Base-by-base conservation (phyloP, 2,888 invertebrate species). In the Heliconius ethilla region DNA sequence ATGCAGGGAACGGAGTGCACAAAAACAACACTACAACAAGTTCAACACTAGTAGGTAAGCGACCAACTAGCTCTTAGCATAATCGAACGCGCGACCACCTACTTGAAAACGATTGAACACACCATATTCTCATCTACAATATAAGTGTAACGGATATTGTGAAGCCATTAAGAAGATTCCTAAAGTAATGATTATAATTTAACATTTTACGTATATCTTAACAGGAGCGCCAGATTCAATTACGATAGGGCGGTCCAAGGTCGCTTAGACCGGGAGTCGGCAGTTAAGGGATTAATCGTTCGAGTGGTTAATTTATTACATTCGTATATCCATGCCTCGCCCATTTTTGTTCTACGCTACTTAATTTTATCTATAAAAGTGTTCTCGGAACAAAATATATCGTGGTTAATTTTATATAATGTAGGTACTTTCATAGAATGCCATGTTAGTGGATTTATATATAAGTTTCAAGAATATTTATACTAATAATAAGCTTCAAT, bases 281-380 rank as follows among this genome's bases (percentile, higher is more conserved):
- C 88, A 89, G 91, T 92, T 91, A 91, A 88, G 90, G 89, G 91
- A 90, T 91, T 92, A 92, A 92, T 92, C 91, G 90, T 90, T 89
- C 90, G 90, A 92, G 85, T 90, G 87, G 91, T 92, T 92, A 92
- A 92, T 92, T 92, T 92, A 92, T 91, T 89, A 51, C 51, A 51
- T 33, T 29, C 29, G 6, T 22, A 87, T 86, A 85, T 67, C 33
- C 27, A 22, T 73, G 65, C 66, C 63, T 63, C 70, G 73, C 55
- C 59, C 73, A 59, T 73, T 77, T 73, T 65, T 63, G 37, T 25
- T 40, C 25, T 55, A 25, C 62, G 10, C 40, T 69, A 69, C 69
- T 69, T 69, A 45, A 40, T 69, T 69, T 40, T 69, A 69, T 40
- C 40, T 69, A 45, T 45, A 18, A 45, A 25, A 69, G 45, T 29